These are phyloP conservation scores for Sebastes cheni DNA, from an alignment of 2,797 vertebrate species.

Conservation along the genomic window DNA sequence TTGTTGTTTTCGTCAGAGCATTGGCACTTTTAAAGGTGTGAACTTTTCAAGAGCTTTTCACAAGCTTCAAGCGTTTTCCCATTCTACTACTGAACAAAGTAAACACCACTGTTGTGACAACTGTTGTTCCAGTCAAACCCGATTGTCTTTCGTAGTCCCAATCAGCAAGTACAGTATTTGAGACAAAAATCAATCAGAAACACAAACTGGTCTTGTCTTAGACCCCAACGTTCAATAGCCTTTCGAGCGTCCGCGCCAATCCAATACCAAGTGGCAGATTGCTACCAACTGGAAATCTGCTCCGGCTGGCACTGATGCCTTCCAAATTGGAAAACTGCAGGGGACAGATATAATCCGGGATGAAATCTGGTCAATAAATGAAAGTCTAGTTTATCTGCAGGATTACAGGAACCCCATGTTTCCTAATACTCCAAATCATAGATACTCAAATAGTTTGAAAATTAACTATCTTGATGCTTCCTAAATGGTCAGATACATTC, in stretches of 20 bases:
- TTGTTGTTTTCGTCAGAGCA: background rate
- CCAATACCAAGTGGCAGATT: conserved; percentile 27
- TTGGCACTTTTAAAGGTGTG: background rate
- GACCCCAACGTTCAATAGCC: background rate
- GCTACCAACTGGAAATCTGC: conserved; percentile 40
- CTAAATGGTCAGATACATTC: background rate
- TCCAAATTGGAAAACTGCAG: conserved; percentile 26
- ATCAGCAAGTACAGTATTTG: background rate
- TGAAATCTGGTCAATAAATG: conserved; percentile 6
- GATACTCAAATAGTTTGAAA: background rate
- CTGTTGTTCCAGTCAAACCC: background rate
- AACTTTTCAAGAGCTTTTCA: background rate
- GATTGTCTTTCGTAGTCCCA: background rate
- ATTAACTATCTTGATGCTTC: background rate
- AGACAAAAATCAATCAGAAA: background rate
- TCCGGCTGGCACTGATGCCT: conserved; percentile 6
- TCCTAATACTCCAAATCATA: background rate
- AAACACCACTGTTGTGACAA: background rate
- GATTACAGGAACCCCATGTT: conserved; percentile 2
- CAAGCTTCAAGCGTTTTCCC: background rate
- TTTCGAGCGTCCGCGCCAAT: background rate
- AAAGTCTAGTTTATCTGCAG: conserved; percentile 19
- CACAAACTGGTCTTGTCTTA: background rate
- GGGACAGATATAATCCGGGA: conserved; percentile 1
- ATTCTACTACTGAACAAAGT: background rate